Conservation (phyloP, 2,113 vertebrate species). For the Thamnophis sirtalis region DNA sequence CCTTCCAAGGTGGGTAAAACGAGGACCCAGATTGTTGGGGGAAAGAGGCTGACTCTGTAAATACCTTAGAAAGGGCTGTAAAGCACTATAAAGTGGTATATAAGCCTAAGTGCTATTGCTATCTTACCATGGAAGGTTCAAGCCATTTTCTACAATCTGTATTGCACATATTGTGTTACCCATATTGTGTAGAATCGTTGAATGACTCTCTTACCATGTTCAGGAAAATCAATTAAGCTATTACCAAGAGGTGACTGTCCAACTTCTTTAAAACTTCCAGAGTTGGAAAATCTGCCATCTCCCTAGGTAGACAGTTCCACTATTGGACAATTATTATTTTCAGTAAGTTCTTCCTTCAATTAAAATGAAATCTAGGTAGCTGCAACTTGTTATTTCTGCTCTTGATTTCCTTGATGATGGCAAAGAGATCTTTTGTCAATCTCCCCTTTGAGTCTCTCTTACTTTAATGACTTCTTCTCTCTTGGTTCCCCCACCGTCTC, state of each 20-base stretch:
- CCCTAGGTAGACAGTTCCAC: not conserved
- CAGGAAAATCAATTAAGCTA: not conserved
- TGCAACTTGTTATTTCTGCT: not conserved
- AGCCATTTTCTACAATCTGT: not conserved
- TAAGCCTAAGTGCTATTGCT: no score
- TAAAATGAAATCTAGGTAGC: not conserved
- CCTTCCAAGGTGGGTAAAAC: no score
- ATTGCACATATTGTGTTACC: not conserved
- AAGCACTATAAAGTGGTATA: no score
- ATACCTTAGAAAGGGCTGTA: no score
- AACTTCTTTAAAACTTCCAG: not conserved
- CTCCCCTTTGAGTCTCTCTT: not conserved
- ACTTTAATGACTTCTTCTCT: not conserved
- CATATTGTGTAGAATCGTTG: no score
- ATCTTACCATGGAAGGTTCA: not conserved
- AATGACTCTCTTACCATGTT: not conserved
- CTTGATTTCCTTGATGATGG: not conserved
- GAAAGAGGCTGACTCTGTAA: no score
- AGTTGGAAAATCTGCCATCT: not conserved
- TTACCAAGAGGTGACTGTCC: not conserved
- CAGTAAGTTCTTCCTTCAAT: not conserved
- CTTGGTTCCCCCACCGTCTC: not conserved
- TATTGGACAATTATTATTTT: not conserved
- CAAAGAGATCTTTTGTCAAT: not conserved
- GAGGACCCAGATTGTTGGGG: no score